Conservation (phyloP, 2,888 invertebrate genomes). For the Julus scanicus region DNA sequence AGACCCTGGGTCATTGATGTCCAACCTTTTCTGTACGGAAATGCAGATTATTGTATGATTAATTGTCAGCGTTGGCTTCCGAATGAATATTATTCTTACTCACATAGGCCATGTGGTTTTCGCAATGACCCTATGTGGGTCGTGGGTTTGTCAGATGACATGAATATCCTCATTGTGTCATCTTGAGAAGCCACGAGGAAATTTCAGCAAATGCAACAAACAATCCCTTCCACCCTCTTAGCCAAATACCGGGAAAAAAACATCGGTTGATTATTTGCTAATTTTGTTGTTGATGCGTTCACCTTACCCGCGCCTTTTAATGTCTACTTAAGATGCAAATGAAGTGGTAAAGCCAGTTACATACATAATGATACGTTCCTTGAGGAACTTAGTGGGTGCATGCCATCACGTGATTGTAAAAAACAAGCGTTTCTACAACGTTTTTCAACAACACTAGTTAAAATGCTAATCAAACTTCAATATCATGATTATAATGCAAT, state of each 20-base stretch:
- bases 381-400: not conserved
- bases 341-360: not conserved
- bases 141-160: not conserved
- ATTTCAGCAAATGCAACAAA: constrained; percentile 6
- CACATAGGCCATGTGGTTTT: not conserved
- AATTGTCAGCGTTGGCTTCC: not conserved
- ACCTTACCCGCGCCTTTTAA: not conserved
- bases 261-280: not conserved
- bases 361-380: not conserved
- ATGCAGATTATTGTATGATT: not conserved
- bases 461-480: too few relatives aligned
- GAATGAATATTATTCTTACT: not conserved
- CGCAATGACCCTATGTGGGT: constrained; percentile 12
- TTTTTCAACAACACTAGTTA: too few relatives aligned
- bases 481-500: too few relatives aligned
- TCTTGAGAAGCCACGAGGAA: not conserved
- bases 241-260: not conserved
- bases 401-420: too few relatives aligned
- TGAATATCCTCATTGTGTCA: constrained; percentile 14
- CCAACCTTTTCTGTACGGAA: not conserved
- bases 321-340: not conserved
- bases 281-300: not conserved
- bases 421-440: too few relatives aligned
- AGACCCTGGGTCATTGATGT: not conserved
- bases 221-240: constrained; percentile 9